Conservation (phyloP, 2,888 invertebrate genomes). For the Scaptomyza flava region DNA sequence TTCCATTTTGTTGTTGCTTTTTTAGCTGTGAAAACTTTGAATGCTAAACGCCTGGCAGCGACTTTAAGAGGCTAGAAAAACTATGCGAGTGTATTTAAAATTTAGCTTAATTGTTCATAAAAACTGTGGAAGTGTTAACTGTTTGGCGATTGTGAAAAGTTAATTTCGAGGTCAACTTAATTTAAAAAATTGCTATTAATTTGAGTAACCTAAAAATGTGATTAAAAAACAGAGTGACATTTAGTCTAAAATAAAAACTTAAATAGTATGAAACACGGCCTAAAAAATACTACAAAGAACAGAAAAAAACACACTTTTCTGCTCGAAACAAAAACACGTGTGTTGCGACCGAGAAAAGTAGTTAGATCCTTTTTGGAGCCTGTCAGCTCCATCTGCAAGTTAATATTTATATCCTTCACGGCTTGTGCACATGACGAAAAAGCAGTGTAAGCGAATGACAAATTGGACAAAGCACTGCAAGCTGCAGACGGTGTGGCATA, state of each 20-base stretch:
- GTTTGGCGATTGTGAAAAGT: background rate
- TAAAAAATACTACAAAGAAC: background rate
- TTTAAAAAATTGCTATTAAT: too few species aligned
- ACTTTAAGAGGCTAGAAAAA: slow-evolving; percentile 18
- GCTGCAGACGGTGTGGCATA: slow-evolving; percentile 1
- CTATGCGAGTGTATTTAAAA: background rate
- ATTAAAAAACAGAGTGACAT: too few species aligned
- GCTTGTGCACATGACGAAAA: slow-evolving; percentile 27
- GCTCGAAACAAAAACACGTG: background rate
- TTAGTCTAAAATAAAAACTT: too few species aligned
- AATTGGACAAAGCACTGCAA: background rate
- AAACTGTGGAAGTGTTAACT: slow-evolving; percentile 1
- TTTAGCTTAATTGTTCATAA: slow-evolving; percentile 1
- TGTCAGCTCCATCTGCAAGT: slow-evolving; percentile 27
- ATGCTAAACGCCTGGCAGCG: slow-evolving; percentile 15
- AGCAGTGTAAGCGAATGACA: slow-evolving; percentile 22
- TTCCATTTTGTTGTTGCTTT: background rate
- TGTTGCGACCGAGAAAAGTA: slow-evolving; percentile 4
- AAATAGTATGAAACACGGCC: too few species aligned
- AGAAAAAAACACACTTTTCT: background rate
- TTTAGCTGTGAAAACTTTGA: slow-evolving; percentile 14
- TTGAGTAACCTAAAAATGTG: too few species aligned
- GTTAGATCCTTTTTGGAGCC: slow-evolving; percentile 12
- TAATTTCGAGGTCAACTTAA: background rate
- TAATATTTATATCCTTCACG: slow-evolving; percentile 26